Evolutionary conservation across 1,140 invertebrate species (phyloP), one percentile per base, ranked within the genome.

Genomic region (Conopomorpha cramerella): DNA sequence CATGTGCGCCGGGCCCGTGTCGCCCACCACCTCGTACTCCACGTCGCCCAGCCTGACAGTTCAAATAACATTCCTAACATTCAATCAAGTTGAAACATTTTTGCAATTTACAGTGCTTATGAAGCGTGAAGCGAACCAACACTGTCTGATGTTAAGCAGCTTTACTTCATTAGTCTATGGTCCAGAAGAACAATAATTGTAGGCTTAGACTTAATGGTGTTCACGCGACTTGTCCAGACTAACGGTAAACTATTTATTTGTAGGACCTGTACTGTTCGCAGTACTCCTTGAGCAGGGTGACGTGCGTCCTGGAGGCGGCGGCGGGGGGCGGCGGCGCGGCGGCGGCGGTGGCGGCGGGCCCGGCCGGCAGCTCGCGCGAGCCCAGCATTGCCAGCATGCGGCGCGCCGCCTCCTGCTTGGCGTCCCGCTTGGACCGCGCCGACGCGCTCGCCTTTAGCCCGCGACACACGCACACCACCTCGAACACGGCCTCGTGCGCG

Each of bases 1-100:
- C 36, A 43, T 38, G 51, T 73, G 68, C 34, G 68, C 53, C 30
- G 68, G 68, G 34, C 68, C 68, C 36, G 63, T 58, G 55, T 70
- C 65, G 15, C 53, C 50, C 36, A 62, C 55, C 40, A 67, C 49
- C 36, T 46, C 46, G 47, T 62, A 70, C 30, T 46, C 27, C 16
- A 44, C 43, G 16, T 27, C 45, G 2, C 55, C 47, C 32, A 70
- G 51, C 4, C 41, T n/a, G n/a, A n/a, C n/a, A n/a, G n/a, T n/a
- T n/a, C n/a, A n/a, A n/a, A n/a, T n/a, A n/a, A n/a, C n/a, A n/a
- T n/a, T n/a, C n/a, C n/a, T n/a, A n/a, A n/a, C n/a, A n/a, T n/a
- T n/a, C n/a, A n/a, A n/a, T n/a, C n/a, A n/a, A n/a, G n/a, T n/a
- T n/a, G n/a, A n/a, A n/a, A n/a, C n/a, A n/a, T n/a, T n/a, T n/a